phyloP scores from a whole-genome alignment of 1,140 invertebrate species.

The Anoplophora glabripennis region DNA sequence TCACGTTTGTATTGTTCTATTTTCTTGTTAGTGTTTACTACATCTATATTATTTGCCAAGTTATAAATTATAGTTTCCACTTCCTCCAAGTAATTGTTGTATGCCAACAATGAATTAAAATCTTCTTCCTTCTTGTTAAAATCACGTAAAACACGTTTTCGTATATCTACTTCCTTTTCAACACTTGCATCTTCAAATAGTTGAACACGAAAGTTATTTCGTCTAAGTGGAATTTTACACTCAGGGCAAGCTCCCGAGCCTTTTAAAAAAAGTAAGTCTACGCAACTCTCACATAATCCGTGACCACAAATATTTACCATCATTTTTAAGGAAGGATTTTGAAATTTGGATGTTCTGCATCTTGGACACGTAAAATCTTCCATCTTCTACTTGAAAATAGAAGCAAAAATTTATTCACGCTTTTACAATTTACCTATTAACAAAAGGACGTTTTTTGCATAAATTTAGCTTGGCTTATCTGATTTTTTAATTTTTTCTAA shows the following conservation, averaged over 20 bases:
- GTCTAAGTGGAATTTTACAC: slow-evolving; percentile 80
- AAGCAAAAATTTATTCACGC: too few relatives aligned
- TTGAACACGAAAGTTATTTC: slow-evolving; percentile 90
- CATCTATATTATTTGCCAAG: slow-evolving; percentile 86
- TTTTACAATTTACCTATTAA: too few relatives aligned
- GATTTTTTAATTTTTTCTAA: too few relatives aligned
- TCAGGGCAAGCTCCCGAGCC: slow-evolving; percentile 92
- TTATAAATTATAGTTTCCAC: slow-evolving; percentile 91
- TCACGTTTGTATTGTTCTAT: slow-evolving; percentile 95
- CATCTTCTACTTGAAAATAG: slow-evolving; percentile 52
- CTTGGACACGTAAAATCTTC: slow-evolving; percentile 91
- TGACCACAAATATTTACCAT: slow-evolving; percentile 99
- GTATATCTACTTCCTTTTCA: slow-evolving; percentile 97
- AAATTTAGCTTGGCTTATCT: too few relatives aligned
- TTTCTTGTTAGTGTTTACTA: slow-evolving; percentile 83
- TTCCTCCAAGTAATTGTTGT: slow-evolving; percentile 92
- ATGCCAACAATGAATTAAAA: slow-evolving; percentile 76
- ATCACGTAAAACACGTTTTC: slow-evolving; percentile 83
- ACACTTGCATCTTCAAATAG: slow-evolving; percentile 94
- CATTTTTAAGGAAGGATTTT: slow-evolving; percentile 94
- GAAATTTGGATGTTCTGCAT: slow-evolving; percentile 97
- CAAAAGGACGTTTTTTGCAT: too few relatives aligned
- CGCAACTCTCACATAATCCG: slow-evolving; percentile 94
- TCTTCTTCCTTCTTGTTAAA: slow-evolving; percentile 92
- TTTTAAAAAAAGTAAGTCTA: slow-evolving; percentile 92